Evolutionary conservation across 2,113 vertebrate species (phyloP).

Genomic region (Gnathonemus echidnorhynchus): DNA sequence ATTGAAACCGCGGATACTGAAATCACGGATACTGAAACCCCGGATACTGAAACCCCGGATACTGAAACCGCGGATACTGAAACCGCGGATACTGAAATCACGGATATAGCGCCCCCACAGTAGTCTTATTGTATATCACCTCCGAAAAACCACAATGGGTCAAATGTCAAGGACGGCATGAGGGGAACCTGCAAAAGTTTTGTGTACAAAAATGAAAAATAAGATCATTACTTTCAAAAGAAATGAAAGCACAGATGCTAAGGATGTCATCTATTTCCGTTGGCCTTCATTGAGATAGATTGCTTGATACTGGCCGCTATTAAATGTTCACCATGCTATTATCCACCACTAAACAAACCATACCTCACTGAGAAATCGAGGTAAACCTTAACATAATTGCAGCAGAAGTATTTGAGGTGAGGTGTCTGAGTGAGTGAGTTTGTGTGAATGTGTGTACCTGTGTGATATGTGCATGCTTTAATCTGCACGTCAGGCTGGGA

Average conservation of each 20-base stretch:
- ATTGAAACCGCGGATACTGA: too few relatives aligned
- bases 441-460: neutral
- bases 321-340: constrained; percentile 55
- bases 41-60: too few relatives aligned
- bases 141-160: neutral
- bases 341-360: constrained; percentile 52
- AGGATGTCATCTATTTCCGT: neutral
- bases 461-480: neutral
- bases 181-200: neutral
- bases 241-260: neutral
- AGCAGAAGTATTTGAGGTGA: constrained; percentile 59
- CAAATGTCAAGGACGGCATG: neutral
- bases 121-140: too few relatives aligned
- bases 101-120: too few relatives aligned
- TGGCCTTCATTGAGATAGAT: constrained; percentile 13
- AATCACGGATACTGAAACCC: too few relatives aligned
- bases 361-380: constrained; percentile 64
- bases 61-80: too few relatives aligned
- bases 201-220: neutral
- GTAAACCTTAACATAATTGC: constrained; percentile 68
- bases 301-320: constrained; percentile 42
- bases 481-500: neutral
- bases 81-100: accelerated
- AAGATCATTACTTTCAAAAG: neutral
- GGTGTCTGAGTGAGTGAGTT: constrained; percentile 9